Conservation (phyloP, 2,888 invertebrate species). For the Spialia ferax region DNA sequence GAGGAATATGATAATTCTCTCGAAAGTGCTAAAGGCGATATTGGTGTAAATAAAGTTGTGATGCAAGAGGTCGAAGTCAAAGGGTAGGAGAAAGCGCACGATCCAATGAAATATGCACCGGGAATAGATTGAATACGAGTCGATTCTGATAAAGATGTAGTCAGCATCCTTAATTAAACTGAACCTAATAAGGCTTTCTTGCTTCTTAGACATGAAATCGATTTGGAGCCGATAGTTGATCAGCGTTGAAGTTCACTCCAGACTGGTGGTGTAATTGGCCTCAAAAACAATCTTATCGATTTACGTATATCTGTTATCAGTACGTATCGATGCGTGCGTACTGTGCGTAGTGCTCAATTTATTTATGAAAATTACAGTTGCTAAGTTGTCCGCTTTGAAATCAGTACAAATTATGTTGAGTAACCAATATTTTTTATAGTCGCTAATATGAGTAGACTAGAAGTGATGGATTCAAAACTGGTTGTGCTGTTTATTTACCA, state of each 20-base stretch:
- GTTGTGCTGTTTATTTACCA: constrained; percentile 2
- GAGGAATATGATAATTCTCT: constrained; percentile 19
- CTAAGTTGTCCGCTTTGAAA: too few species aligned
- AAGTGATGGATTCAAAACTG: background rate
- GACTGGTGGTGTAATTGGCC: background rate
- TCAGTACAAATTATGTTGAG: too few species aligned
- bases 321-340: background rate
- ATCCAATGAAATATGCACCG: constrained; percentile 24
- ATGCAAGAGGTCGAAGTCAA: constrained; percentile 30
- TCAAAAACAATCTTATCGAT: background rate
- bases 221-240: background rate
- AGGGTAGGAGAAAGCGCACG: constrained; percentile 37
- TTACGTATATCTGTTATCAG: constrained; percentile 1
- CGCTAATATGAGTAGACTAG: background rate
- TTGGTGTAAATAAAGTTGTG: constrained; percentile 18
- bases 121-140: constrained; percentile 16
- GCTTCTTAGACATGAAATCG: background rate
- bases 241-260: background rate
- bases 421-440: too few species aligned
- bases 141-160: background rate
- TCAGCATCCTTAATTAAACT: background rate
- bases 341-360: background rate
- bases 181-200: background rate
- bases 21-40: constrained; percentile 10
- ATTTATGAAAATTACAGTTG: background rate